Evolutionary conservation across 2,797 vertebrate genomes (phyloP), one percentile per base, ranked within the genome.

Genomic region (Pachyuromys duprasi): DNA sequence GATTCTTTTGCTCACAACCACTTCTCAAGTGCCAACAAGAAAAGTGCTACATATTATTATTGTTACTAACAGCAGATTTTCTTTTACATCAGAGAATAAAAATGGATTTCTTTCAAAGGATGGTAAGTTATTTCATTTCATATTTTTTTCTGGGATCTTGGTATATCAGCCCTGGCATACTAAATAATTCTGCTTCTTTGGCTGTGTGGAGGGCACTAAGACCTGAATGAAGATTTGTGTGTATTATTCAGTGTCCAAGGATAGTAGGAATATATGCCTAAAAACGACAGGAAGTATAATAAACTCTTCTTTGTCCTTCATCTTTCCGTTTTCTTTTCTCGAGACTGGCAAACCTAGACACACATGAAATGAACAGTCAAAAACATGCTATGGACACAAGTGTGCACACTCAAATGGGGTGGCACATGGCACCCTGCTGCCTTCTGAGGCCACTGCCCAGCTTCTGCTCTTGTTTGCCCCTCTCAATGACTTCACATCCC

Each of bases 101-200:
- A 74, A 82, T 62, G 93, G n/a, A 87, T 78, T 93, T 91, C 89
- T 72, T 96, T 90, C 67, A 95, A 95, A 86, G 72, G 62, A 86
- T 65, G 72, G 20, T 84, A 93, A 80, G 53, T 70, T 36, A 93
- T 80, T 89, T 76, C 79, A 86, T 70, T 86, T 83, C 72, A 80
- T 2, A 7, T 91, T 87, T 93, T 9, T 78, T 86, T 92, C 80
- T 86, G 93, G 94, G 96, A 88, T 28, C 72, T 94, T 62, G 62
- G 6, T 63, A 63, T 84, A n/a, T 75, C 9, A 72, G 13, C 36
- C 6, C 13, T 63, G 62, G 80, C 57, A 88, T 6, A 57, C 26
- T 63, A 84, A 72, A 53, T 90, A 78, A 93, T 65, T 60, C 60
- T 76, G 67, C 9, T 24, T 45, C 78, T 81, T 67, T 75, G 22